These are phyloP conservation scores for Percopsis transmontana DNA, from an alignment of 2,113 vertebrate genomes.

Conservation along the genomic window DNA sequence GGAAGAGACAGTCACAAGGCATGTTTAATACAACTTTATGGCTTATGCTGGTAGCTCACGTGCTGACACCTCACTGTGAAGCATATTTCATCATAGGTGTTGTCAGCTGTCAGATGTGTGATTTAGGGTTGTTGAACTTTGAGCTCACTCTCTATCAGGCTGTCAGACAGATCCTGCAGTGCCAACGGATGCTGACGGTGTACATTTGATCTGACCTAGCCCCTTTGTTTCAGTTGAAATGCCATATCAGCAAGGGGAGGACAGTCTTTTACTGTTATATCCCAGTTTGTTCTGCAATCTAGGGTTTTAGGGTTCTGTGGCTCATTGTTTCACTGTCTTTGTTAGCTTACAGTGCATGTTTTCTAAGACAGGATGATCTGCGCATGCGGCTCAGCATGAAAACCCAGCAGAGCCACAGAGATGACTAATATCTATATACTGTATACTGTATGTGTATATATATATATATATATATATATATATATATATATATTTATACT, in stretches of 20 bases:
- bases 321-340: slow-evolving; percentile 24
- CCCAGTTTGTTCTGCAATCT: slow-evolving; percentile 18
- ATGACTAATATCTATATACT: slow-evolving; percentile 13
- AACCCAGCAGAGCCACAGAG: not conserved
- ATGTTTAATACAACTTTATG: too few species aligned
- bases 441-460: not conserved
- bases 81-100: slow-evolving; percentile 27
- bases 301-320: slow-evolving; percentile 13
- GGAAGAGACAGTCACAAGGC: too few species aligned
- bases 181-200: slow-evolving; percentile 49
- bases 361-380: not conserved
- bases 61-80: slow-evolving; percentile 11
- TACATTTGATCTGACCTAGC: slow-evolving; percentile 64
- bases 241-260: slow-evolving; percentile 19
- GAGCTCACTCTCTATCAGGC: slow-evolving; percentile 3
- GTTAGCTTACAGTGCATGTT: slow-evolving; percentile 7
- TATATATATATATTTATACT: not conserved
- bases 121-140: slow-evolving; percentile 49
- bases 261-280: too few species aligned
- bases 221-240: slow-evolving; percentile 39
- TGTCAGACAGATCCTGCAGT: slow-evolving; percentile 18
- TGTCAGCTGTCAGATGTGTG: slow-evolving; percentile 21
- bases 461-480: not conserved
- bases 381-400: slow-evolving; percentile 34
- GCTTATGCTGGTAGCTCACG: slow-evolving; percentile 7